Evolutionary conservation across 2,888 invertebrate species (phyloP).

Genomic region (Quadriops clusia): DNA sequence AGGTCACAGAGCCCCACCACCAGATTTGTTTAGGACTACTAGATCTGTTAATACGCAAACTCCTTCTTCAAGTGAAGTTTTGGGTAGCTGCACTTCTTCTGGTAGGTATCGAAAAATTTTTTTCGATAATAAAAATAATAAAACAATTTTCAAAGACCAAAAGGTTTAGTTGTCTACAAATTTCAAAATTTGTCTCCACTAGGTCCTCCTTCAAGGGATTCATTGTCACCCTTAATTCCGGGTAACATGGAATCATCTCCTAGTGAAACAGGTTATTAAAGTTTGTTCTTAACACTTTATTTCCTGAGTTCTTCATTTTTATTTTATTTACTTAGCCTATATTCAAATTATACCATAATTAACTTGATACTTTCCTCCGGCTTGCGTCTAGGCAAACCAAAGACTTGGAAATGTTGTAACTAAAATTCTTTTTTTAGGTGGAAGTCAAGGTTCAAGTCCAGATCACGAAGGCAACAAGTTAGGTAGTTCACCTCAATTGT

Average conservation of each 20-base stretch:
- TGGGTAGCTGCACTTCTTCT: conserved; percentile 58
- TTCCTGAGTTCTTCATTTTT: not conserved
- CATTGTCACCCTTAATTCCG: conserved; percentile 54
- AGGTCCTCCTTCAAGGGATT: conserved; percentile 53
- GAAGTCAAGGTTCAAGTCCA: conserved; percentile 65
- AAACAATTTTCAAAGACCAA: not conserved
- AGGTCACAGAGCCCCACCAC: conserved; percentile 74
- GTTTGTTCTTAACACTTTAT: conserved; percentile 6
- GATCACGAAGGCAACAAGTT: conserved; percentile 58
- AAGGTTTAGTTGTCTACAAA: conserved; percentile 2
- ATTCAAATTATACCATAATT: too few relatives aligned
- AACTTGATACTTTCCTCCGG: too few relatives aligned
- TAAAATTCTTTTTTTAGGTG: conserved; percentile 38
- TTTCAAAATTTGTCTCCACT: too few relatives aligned
- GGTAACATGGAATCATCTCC: conserved; percentile 51
- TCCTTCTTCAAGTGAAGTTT: conserved; percentile 53
- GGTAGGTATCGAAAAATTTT: conserved; percentile 43
- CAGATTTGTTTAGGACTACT: conserved; percentile 55
- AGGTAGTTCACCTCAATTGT: conserved; percentile 75
- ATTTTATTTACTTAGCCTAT: conserved; percentile 2
- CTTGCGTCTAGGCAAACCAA: too few relatives aligned
- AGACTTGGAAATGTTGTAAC: not conserved
- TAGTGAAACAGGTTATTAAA: conserved; percentile 38
- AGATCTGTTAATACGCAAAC: conserved; percentile 79
- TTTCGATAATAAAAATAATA: too few relatives aligned